A percentile compares a stretch with the other conserved stretches of the same genome.
Evolutionary conservation across 2,888 invertebrate species (phyloP).

Genomic region (Apotomis betuletana): DNA sequence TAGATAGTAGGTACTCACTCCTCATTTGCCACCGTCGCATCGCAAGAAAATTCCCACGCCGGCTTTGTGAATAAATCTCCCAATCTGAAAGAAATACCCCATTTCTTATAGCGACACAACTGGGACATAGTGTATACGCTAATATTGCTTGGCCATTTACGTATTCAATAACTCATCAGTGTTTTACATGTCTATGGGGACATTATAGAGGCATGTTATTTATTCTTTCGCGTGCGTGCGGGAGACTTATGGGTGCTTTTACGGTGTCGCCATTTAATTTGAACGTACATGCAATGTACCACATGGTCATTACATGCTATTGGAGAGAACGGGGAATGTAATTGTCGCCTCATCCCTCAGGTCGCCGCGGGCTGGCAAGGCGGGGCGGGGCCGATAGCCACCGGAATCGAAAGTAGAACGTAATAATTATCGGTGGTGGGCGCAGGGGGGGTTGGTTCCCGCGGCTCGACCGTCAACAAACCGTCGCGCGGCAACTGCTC

Average conservation of each 20-base stretch:
- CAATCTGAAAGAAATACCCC: background rate
- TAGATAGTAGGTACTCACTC: too few species aligned
- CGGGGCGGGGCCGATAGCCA: conserved; percentile 65
- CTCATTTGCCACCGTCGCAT: too few species aligned
- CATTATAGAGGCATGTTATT: conserved; percentile 65
- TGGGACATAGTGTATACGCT: background rate
- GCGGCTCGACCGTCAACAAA: conserved; percentile 80
- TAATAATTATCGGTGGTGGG: conserved; percentile 76
- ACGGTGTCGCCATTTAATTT: conserved; percentile 76
- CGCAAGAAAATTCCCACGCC: too few species aligned
- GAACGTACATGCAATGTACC: conserved; percentile 71
- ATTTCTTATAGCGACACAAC: background rate
- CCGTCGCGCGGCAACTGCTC: conserved; percentile 81
- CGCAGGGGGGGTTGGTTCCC: conserved; percentile 71
- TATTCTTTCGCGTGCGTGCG: conserved; percentile 71
- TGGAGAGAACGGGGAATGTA: conserved; percentile 70
- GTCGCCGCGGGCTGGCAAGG: conserved; percentile 49
- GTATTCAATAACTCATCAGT: conserved; percentile 61
- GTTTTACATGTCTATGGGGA: conserved; percentile 53
- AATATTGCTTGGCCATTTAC: conserved; percentile 35
- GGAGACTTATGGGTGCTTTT: conserved; percentile 69
- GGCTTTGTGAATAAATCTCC: too few species aligned
- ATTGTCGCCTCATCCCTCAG: conserved; percentile 78
- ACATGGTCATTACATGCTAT: conserved; percentile 63
- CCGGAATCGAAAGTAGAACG: conserved; percentile 77